phyloP scores from a whole-genome alignment of 2,888 invertebrate genomes.

The Leptarthrus brevirostris region DNA sequence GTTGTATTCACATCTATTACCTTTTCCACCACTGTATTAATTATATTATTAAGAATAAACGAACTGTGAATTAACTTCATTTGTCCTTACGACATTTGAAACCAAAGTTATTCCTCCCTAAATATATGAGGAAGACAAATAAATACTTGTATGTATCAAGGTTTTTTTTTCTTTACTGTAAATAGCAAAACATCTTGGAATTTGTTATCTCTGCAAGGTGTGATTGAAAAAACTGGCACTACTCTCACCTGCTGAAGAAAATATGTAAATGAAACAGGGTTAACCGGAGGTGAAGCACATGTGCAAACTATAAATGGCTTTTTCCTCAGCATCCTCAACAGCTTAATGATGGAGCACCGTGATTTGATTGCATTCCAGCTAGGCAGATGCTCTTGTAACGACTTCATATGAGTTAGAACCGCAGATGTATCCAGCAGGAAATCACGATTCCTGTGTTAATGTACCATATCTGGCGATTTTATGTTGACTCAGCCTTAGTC shows the following conservation, averaged over 20 bases:
- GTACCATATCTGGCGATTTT: neutral
- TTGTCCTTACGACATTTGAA: no score
- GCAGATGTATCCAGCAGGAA: constrained; percentile 44
- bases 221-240: constrained; percentile 21
- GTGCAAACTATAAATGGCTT: constrained; percentile 45
- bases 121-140: no score
- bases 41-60: no score
- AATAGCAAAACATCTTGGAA: neutral
- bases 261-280: constrained; percentile 47
- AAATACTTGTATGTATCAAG: no score
- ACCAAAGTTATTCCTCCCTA: no score
- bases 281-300: constrained; percentile 47
- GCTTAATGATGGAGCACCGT: constrained; percentile 38
- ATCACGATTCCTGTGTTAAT: constrained; percentile 40
- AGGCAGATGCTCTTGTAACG: constrained; percentile 42
- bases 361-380: constrained; percentile 50
- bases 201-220: constrained; percentile 30
- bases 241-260: constrained; percentile 40
- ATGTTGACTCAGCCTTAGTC: constrained; percentile 17
- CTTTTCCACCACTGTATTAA: no score
- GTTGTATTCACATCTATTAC: no score
- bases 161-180: neutral
- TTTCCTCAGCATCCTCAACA: constrained; percentile 21
- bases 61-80: no score
- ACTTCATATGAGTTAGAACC: constrained; percentile 30